Percentiles rank a stretch among this genome's conserved stretches.
phyloP scores from a whole-genome alignment of 2,888 invertebrate species.

The Apotomis turbidana region DNA sequence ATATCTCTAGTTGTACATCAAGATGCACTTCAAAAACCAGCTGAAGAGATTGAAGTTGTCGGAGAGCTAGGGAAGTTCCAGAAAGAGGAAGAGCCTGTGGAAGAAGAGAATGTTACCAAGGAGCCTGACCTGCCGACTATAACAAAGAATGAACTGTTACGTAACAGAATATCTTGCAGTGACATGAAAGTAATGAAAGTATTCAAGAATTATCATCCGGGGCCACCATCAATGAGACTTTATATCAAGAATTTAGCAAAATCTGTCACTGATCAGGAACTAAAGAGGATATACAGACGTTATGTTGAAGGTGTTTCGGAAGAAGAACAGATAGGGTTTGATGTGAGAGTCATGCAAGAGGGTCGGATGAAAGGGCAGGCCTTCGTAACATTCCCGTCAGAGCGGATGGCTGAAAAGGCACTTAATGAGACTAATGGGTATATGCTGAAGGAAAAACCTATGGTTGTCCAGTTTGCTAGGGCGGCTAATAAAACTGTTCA shows the following conservation, averaged over 20 bases:
- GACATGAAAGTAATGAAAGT: slow-evolving; percentile 90
- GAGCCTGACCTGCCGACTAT: slow-evolving; percentile 75
- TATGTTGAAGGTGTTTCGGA: slow-evolving; percentile 79
- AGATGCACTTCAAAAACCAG: slow-evolving; percentile 65
- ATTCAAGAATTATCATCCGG: slow-evolving; percentile 93
- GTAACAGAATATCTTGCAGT: slow-evolving; percentile 87
- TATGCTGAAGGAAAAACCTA: slow-evolving; percentile 93
- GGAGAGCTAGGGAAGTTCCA: slow-evolving; percentile 76
- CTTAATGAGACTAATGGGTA: slow-evolving; percentile 94
- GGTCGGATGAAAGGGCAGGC: slow-evolving; percentile 99
- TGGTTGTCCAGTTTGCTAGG: slow-evolving; percentile 93
- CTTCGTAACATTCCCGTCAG: slow-evolving; percentile 92
- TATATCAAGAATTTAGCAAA: slow-evolving; percentile 97
- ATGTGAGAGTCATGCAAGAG: slow-evolving; percentile 94
- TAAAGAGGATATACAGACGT: slow-evolving; percentile 89
- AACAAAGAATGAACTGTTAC: slow-evolving; percentile 85
- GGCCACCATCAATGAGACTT: slow-evolving; percentile 91
- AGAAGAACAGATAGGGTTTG: slow-evolving; percentile 79
- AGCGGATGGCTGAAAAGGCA: slow-evolving; percentile 88
- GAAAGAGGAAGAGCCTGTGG: slow-evolving; percentile 59
- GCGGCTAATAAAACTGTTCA: slow-evolving; percentile 68
- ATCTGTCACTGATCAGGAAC: slow-evolving; percentile 88
- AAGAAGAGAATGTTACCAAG: slow-evolving; percentile 48
- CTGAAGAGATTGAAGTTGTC: slow-evolving; percentile 66
- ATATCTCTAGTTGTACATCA: slow-evolving; percentile 73